Percentiles rank a stretch among this genome's conserved stretches.
These are phyloP conservation scores for Caenorhabditis doughertyi DNA, from an alignment of 2,888 invertebrate species.

Conservation along the genomic window DNA sequence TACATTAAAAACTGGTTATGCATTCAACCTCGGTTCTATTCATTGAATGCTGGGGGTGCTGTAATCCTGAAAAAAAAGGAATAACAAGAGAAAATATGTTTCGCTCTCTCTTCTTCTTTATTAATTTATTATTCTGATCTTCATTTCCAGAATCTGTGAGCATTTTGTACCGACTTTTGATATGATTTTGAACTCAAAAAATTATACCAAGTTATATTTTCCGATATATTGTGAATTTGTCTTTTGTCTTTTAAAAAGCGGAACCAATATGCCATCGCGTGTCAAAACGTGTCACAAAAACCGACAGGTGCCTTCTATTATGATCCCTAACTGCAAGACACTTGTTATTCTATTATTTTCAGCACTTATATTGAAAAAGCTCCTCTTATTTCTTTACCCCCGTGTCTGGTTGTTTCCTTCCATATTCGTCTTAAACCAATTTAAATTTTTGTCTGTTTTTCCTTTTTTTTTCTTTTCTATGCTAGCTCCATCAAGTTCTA, in stretches of 20 bases:
- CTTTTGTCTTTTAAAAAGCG: too few species aligned
- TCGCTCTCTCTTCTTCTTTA: background rate
- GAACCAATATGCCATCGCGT: background rate
- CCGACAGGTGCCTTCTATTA: constrained; percentile 6
- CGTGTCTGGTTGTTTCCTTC: background rate
- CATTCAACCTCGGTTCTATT: constrained; percentile 48
- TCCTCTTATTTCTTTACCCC: background rate
- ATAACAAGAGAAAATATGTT: background rate
- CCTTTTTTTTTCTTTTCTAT: background rate
- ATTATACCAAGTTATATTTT: too few species aligned
- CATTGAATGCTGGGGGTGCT: background rate
- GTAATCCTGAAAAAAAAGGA: constrained; percentile 7
- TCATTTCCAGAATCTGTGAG: background rate
- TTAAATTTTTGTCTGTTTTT: constrained; percentile 22
- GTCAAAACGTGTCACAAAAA: background rate
- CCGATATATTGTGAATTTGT: too few species aligned
- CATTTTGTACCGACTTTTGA: background rate
- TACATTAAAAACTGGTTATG: constrained; percentile 55
- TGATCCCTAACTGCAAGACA: constrained; percentile 3
- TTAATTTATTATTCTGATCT: constrained; percentile 1
- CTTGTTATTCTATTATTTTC: constrained; percentile 34
- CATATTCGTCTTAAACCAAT: constrained; percentile 20
- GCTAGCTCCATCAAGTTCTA: background rate
- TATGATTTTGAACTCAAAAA: background rate
- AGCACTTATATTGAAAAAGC: constrained; percentile 2